Evolutionary conservation across 2,797 vertebrate genomes (phyloP).

Genomic region (Apodemus agrarius): DNA sequence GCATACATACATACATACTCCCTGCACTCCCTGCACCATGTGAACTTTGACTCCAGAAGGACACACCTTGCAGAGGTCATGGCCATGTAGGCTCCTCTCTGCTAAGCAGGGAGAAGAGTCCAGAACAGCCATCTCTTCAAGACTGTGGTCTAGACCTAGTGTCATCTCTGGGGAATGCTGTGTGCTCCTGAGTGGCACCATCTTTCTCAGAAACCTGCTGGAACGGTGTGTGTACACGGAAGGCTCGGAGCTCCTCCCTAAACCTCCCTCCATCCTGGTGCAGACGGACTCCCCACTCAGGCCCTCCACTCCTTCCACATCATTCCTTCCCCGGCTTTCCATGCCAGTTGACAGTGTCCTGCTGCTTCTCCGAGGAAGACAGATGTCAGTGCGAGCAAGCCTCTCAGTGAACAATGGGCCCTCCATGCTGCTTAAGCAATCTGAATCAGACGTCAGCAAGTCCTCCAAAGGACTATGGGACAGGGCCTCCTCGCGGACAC

Average conservation of each 20-base stretch:
- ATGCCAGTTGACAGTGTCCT: slow-evolving; percentile 7
- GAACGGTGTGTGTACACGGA: not conserved
- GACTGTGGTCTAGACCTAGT: slow-evolving; percentile 47
- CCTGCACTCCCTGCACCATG: not conserved
- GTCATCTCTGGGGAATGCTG: slow-evolving; percentile 76
- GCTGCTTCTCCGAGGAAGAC: slow-evolving; percentile 70
- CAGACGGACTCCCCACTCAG: slow-evolving; percentile 18
- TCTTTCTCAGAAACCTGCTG: slow-evolving; percentile 59
- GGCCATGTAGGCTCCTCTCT: not conserved
- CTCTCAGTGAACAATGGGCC: slow-evolving; percentile 53
- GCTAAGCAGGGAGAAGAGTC: slow-evolving; percentile 1
- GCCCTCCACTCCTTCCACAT: slow-evolving; percentile 62
- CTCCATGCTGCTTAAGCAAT: slow-evolving; percentile 63
- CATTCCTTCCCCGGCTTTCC: not conserved
- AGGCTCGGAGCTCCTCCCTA: not conserved
- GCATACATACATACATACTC: no score
- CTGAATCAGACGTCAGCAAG: slow-evolving; percentile 59
- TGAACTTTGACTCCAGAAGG: not conserved
- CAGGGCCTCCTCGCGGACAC: slow-evolving; percentile 1
- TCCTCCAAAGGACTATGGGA: slow-evolving; percentile 61
- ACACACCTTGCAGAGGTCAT: not conserved
- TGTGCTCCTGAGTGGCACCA: slow-evolving; percentile 81
- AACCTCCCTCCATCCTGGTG: slow-evolving; percentile 39
- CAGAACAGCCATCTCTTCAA: slow-evolving; percentile 64
- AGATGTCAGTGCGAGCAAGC: slow-evolving; percentile 45